These are phyloP conservation scores for Exocentrus adspersus DNA, from an alignment of 2,888 invertebrate species.

Conservation along the genomic window DNA sequence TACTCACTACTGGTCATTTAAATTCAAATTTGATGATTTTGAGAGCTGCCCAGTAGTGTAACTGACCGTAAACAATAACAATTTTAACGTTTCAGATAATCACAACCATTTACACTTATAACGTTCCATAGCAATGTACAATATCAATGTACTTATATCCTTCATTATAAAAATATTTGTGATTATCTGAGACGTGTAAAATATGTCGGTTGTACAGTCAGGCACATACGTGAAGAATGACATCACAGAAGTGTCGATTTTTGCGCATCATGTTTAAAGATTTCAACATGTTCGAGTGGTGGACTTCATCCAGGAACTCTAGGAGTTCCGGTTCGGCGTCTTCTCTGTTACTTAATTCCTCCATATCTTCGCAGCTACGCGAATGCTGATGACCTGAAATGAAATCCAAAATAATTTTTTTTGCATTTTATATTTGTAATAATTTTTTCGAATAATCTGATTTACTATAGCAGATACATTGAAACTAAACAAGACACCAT, in stretches of 20 bases:
- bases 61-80: conserved; percentile 62
- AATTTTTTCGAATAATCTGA: no score
- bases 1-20: conserved; percentile 64
- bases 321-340: conserved; percentile 60
- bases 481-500: no score
- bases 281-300: conserved; percentile 71
- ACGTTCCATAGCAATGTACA: background rate
- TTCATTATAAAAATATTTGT: conserved; percentile 34
- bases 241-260: conserved; percentile 88
- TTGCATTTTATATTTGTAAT: no score
- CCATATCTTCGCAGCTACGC: conserved; percentile 8
- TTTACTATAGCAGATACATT: no score
- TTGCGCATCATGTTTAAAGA: conserved; percentile 83
- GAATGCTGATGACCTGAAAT: conserved; percentile 14
- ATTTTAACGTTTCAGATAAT: conserved; percentile 56
- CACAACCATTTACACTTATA: conserved; percentile 19
- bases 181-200: conserved; percentile 47
- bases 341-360: conserved; percentile 41
- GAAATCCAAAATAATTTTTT: background rate
- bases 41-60: conserved; percentile 63
- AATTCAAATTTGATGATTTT: conserved; percentile 60
- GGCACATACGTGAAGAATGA: conserved; percentile 79
- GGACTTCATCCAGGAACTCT: conserved; percentile 68
- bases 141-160: background rate
- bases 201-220: conserved; percentile 54